These are phyloP conservation scores for Trematomus loennbergii DNA, from an alignment of 2,113 vertebrate species.

Conservation along the genomic window DNA sequence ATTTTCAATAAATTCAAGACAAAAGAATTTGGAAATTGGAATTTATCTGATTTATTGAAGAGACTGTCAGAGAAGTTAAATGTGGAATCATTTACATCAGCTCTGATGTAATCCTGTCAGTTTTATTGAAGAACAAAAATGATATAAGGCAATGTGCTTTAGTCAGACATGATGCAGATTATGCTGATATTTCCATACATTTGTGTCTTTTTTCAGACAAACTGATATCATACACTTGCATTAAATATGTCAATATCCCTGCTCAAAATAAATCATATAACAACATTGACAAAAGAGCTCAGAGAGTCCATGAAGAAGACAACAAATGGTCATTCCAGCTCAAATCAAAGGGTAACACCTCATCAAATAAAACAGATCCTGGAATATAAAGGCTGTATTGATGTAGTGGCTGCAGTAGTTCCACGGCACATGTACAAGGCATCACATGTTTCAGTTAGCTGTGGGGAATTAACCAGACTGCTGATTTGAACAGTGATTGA, in stretches of 20 bases:
- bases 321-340: conserved; percentile 30
- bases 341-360: background rate
- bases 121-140: conserved; percentile 49
- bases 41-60: conserved; percentile 62
- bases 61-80: conserved; percentile 33
- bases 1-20: conserved; percentile 32
- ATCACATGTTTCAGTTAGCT: conserved; percentile 9
- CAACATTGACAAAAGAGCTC: background rate
- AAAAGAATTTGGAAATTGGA: background rate
- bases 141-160: conserved; percentile 67
- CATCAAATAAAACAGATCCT: conserved; percentile 3
- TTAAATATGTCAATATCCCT: conserved; percentile 40
- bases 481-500: conserved; percentile 25
- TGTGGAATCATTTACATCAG: conserved; percentile 23
- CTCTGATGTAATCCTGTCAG: conserved; percentile 24
- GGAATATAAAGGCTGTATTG: background rate
- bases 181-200: conserved; percentile 18
- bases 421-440: conserved; percentile 47
- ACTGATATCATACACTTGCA: conserved; percentile 19
- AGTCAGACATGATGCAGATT: conserved; percentile 40
- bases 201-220: conserved; percentile 14
- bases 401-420: conserved; percentile 18
- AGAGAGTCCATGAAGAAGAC: background rate
- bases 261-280: conserved; percentile 10
- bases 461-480: conserved; percentile 21